Percentiles rank a stretch among this genome's conserved stretches.
Conservation (phyloP, 2,888 invertebrate species). For the Eupeodes latifasciatus region DNA sequence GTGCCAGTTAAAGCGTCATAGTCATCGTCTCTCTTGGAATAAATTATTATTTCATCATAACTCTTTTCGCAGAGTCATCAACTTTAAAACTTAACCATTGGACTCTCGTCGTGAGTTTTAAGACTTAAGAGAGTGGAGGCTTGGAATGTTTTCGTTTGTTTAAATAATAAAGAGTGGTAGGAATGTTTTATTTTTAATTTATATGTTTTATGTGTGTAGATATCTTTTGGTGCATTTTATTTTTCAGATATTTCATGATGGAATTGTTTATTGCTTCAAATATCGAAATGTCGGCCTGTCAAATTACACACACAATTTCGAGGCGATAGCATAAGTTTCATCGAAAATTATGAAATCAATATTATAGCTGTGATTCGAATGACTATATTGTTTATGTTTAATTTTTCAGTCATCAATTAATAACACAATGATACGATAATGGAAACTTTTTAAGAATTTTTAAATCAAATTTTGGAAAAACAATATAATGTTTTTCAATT, state of each 20-base stretch:
- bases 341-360: constrained; percentile 15
- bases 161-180: neutral
- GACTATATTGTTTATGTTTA: neutral
- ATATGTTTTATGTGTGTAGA: neutral
- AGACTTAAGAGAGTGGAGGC: neutral
- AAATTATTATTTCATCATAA: constrained; percentile 69
- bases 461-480: too few species aligned
- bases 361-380: neutral
- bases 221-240: neutral
- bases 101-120: neutral
- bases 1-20: constrained; percentile 25
- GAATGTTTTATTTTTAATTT: neutral
- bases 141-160: neutral
- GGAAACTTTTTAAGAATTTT: neutral
- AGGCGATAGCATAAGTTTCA: neutral
- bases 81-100: constrained; percentile 9
- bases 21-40: constrained; percentile 1
- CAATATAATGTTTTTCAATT: too few species aligned
- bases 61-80: constrained; percentile 49
- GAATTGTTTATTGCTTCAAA: neutral
- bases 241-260: constrained; percentile 17
- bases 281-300: neutral
- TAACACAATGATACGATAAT: neutral
- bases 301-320: neutral
- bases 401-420: neutral